Conservation (phyloP, 2,113 vertebrate genomes). For the Phalacrocorax brasilianus region DNA sequence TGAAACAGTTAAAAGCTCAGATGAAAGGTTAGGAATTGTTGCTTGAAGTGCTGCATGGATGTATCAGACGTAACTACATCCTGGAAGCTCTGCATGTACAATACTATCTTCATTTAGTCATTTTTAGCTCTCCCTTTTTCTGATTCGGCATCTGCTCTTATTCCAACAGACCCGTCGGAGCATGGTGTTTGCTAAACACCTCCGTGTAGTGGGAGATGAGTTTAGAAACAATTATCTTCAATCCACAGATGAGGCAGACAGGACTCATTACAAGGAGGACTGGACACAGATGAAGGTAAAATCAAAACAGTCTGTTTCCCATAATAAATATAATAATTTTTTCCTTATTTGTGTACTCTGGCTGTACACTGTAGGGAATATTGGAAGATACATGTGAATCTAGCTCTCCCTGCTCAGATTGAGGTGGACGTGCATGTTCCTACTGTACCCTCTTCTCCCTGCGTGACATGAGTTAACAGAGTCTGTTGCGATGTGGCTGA, state of each 20-base stretch:
- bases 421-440: fast-evolving
- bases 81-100: neutral
- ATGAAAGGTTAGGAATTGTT: neutral
- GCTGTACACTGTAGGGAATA: neutral
- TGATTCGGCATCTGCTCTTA: neutral
- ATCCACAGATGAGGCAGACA: conserved; percentile 84
- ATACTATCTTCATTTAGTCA: neutral
- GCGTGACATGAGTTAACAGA: neutral
- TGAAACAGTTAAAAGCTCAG: neutral
- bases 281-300: conserved; percentile 92
- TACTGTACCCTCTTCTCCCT: neutral
- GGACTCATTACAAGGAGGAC: conserved; percentile 84
- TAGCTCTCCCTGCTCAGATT: neutral
- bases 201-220: conserved; percentile 85
- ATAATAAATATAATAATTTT: neutral
- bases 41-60: neutral
- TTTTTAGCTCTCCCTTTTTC: neutral
- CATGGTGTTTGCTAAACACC: conserved; percentile 94
- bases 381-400: neutral
- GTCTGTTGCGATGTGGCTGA: neutral
- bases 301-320: neutral
- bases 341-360: neutral
- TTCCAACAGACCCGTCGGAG: conserved; percentile 86
- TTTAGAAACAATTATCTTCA: conserved; percentile 86
- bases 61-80: neutral